phyloP scores from a whole-genome alignment of 2,797 vertebrate species.

The Meriones psammophilus region DNA sequence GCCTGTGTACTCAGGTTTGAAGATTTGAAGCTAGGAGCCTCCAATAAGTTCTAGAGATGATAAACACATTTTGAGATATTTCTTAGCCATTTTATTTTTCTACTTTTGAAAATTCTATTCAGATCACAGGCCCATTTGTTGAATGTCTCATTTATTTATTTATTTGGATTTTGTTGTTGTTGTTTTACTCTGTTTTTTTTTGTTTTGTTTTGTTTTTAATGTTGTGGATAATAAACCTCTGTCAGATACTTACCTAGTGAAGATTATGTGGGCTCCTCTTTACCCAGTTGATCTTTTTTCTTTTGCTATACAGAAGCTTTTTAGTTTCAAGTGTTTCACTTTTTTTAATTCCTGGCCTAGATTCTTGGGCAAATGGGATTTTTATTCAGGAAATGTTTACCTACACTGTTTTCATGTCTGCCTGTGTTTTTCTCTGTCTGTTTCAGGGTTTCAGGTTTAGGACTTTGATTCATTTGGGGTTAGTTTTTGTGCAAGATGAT shows the following conservation, averaged over 20 bases:
- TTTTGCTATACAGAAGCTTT: background rate
- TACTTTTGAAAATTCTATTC: no score
- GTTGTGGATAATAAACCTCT: background rate
- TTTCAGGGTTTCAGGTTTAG: background rate
- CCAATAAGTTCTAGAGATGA: no score
- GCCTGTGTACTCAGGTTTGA: no score
- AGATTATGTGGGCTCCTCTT: background rate
- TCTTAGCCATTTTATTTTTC: no score
- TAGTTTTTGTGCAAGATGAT: no score
- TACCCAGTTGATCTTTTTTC: background rate
- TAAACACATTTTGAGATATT: no score
- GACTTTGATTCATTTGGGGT: background rate
- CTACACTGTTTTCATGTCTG: background rate
- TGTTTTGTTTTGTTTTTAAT: background rate
- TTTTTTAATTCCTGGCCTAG: background rate
- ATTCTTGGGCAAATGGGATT: background rate
- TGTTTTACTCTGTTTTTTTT: background rate
- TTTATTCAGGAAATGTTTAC: background rate
- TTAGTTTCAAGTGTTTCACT: background rate
- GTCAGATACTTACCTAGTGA: background rate
- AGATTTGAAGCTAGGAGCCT: no score
- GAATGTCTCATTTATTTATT: background rate
- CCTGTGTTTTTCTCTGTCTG: background rate
- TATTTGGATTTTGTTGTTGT: background rate
- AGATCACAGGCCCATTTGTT: no score